These are phyloP conservation scores for Standfussiana lucernea DNA, from an alignment of 2,888 invertebrate genomes.

Conservation along the genomic window DNA sequence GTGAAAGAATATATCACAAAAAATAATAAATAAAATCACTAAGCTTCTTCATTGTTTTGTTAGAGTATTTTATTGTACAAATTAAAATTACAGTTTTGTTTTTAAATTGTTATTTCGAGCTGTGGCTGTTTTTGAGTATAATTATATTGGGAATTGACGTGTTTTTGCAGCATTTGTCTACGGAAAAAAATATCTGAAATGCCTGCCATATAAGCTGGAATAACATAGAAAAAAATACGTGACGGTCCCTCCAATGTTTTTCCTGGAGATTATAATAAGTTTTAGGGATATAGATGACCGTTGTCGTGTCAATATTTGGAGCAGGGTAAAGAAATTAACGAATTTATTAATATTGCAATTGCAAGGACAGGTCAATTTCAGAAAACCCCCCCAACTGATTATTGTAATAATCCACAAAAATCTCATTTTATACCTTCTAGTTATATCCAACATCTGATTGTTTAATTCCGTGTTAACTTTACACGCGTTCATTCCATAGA, in stretches of 20 bases:
- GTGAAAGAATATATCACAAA: slow-evolving; percentile 40
- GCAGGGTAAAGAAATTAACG: slow-evolving; percentile 27
- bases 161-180: slow-evolving; percentile 20
- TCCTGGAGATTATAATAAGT: neutral
- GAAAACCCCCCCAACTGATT: neutral
- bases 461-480: slow-evolving; percentile 25
- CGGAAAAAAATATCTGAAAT: neutral
- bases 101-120: slow-evolving; percentile 26
- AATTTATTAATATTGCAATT: slow-evolving; percentile 29
- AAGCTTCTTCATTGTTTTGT: slow-evolving; percentile 46
- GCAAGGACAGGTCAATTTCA: slow-evolving; percentile 28
- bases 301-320: neutral
- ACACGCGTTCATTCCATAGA: slow-evolving; percentile 52
- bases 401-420: neutral
- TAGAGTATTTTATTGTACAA: slow-evolving; percentile 51
- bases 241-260: neutral
- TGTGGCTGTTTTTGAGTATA: slow-evolving; percentile 27
- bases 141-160: slow-evolving; percentile 18
- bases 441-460: slow-evolving; percentile 14
- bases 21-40: slow-evolving; percentile 42
- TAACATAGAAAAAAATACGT: neutral
- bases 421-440: neutral
- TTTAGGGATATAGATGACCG: neutral
- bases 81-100: slow-evolving; percentile 43
- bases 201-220: neutral